These are phyloP conservation scores for Drosophila melanocephala DNA, from an alignment of 2,888 invertebrate genomes.

Conservation along the genomic window DNA sequence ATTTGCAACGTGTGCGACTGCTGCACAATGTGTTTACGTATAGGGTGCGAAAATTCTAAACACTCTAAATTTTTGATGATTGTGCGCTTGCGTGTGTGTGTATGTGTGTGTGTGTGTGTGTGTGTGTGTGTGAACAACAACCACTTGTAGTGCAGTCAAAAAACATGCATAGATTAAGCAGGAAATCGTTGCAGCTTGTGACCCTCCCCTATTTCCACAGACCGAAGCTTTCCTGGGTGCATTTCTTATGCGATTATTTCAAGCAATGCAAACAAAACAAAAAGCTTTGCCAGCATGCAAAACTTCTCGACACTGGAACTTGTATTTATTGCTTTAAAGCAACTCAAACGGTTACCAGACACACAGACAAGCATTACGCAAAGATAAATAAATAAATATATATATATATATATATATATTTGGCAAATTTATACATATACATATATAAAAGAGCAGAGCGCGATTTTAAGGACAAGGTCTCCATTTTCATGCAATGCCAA, in stretches of 20 bases:
- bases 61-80: conserved; percentile 4
- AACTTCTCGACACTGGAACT: conserved; percentile 11
- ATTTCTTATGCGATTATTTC: conserved; percentile 9
- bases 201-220: background rate
- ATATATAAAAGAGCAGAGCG: background rate
- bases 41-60: conserved; percentile 24
- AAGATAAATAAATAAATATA: too few relatives aligned
- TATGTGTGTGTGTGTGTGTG: background rate
- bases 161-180: conserved; percentile 6
- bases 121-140: conserved; percentile 31
- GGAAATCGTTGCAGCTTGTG: conserved; percentile 37
- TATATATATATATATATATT: background rate
- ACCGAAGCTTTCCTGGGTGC: conserved; percentile 40
- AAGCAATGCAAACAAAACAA: background rate
- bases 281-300: conserved; percentile 31
- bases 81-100: background rate
- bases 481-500: background rate
- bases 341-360: background rate
- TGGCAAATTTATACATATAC: background rate
- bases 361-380: background rate
- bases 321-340: conserved; percentile 12
- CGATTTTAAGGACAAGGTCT: conserved; percentile 17
- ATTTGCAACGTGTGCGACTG: conserved; percentile 17
- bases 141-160: conserved; percentile 45
- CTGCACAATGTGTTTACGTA: conserved; percentile 42